Percentiles rank a stretch among this genome's conserved stretches.
These are phyloP conservation scores for Parazoanthus swiftii DNA, from an alignment of 92 coral and sea anemone genomes.

Conservation along the genomic window DNA sequence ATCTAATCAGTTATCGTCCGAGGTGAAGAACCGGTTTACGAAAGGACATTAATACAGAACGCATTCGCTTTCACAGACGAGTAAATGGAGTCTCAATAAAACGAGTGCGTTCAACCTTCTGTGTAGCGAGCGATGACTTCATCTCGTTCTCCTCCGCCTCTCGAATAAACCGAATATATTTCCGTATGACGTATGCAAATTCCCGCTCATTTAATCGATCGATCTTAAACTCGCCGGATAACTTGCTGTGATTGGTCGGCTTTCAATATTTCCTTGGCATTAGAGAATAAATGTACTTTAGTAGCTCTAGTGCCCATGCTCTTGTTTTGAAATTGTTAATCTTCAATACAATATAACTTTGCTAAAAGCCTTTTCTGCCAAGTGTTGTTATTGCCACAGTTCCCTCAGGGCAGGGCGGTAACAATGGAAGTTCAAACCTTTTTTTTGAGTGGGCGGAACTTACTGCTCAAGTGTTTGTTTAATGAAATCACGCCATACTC, in stretches of 20 bases:
- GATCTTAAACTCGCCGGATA: neutral
- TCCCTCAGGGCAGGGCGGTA: neutral
- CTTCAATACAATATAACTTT: neutral
- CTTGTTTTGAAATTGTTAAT: neutral
- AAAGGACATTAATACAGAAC: neutral
- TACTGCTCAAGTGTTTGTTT: neutral
- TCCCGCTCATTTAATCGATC: neutral
- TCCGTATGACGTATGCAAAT: constrained; percentile 22
- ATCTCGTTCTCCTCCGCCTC: constrained; percentile 19
- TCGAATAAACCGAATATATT: neutral
- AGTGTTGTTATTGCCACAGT: constrained; percentile 1
- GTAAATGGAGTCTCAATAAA: neutral
- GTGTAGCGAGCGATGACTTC: constrained; percentile 30
- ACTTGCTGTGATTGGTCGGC: constrained; percentile 2
- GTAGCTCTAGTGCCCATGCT: neutral
- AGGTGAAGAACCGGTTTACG: neutral
- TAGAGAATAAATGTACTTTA: neutral
- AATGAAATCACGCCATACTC: constrained; percentile 14
- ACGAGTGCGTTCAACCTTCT: neutral
- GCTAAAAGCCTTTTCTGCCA: constrained; percentile 19
- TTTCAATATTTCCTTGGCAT: neutral
- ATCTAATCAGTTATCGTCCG: neutral
- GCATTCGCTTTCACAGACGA: neutral
- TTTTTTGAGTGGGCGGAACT: constrained; percentile 5
- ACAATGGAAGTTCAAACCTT: neutral